phyloP scores from a whole-genome alignment of 2,888 invertebrate genomes.

The Megamerina dolium region DNA sequence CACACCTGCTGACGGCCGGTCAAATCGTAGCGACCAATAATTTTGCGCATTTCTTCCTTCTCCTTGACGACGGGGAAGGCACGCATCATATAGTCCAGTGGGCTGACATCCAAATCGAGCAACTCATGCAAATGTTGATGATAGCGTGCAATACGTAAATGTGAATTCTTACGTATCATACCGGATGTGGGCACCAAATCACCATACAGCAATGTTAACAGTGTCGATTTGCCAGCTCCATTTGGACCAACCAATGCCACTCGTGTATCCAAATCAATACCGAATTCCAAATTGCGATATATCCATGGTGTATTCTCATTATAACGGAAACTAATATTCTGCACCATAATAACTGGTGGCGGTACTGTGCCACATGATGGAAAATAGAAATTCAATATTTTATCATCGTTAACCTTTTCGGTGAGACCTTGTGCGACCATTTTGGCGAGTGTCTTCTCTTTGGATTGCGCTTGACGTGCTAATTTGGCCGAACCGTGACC shows the following conservation, averaged over 20 bases:
- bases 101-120: slow-evolving; percentile 88
- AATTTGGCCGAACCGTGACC: slow-evolving; percentile 99
- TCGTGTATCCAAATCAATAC: slow-evolving; percentile 94
- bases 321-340: slow-evolving; percentile 75
- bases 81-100: slow-evolving; percentile 97
- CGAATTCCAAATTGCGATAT: slow-evolving; percentile 96
- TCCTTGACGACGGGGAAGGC: slow-evolving; percentile 96
- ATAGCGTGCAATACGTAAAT: slow-evolving; percentile 93
- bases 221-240: slow-evolving; percentile 91
- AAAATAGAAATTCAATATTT: slow-evolving; percentile 90
- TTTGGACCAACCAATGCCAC: slow-evolving; percentile 96
- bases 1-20: slow-evolving; percentile 90
- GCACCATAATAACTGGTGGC: slow-evolving; percentile 99
- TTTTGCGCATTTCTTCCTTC: slow-evolving; percentile 97
- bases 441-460: slow-evolving; percentile 98
- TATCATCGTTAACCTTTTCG: slow-evolving; percentile 88
- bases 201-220: slow-evolving; percentile 90
- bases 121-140: slow-evolving; percentile 98
- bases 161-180: slow-evolving; percentile 97
- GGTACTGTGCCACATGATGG: slow-evolving; percentile 93
- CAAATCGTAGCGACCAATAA: slow-evolving; percentile 95
- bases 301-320: slow-evolving; percentile 81
- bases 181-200: slow-evolving; percentile 93
- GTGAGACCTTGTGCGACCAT: slow-evolving; percentile 98
- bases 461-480: slow-evolving; percentile 97